A percentile compares a stretch with the other conserved stretches of the same genome.
Evolutionary conservation across 2,797 vertebrate genomes (phyloP).

Genomic region (Cirrhinus molitorella): DNA sequence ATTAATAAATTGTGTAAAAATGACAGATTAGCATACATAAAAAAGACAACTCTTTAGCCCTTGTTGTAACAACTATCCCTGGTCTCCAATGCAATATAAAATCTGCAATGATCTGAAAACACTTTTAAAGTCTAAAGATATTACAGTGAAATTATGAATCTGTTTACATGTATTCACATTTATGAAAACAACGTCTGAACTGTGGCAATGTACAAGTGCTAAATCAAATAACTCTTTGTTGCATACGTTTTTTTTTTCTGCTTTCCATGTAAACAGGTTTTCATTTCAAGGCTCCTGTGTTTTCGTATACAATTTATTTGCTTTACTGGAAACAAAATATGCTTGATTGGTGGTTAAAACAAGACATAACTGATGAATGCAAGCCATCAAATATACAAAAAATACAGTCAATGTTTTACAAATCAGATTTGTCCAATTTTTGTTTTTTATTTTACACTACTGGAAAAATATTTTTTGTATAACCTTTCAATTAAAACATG

Average conservation of each 20-base stretch:
- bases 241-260: background rate
- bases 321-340: background rate
- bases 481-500: slow-evolving; percentile 39
- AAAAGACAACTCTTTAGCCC: background rate
- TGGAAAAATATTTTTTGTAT: slow-evolving; percentile 26
- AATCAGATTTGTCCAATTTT: background rate
- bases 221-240: background rate
- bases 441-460: too few relatives aligned
- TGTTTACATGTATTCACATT: slow-evolving; percentile 28
- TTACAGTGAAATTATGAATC: background rate
- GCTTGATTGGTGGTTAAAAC: background rate
- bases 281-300: background rate
- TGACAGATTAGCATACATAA: background rate
- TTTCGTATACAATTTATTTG: background rate
- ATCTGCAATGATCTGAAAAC: background rate
- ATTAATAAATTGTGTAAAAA: background rate
- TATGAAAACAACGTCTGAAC: background rate
- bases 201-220: slow-evolving; percentile 19
- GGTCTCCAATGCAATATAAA: background rate
- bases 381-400: background rate
- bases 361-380: background rate
- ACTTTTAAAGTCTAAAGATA: background rate
- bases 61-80: background rate
- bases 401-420: background rate
- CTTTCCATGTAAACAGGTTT: background rate